Base-by-base conservation (phyloP, 2,888 invertebrate genomes). In the Conomelus anceps region DNA sequence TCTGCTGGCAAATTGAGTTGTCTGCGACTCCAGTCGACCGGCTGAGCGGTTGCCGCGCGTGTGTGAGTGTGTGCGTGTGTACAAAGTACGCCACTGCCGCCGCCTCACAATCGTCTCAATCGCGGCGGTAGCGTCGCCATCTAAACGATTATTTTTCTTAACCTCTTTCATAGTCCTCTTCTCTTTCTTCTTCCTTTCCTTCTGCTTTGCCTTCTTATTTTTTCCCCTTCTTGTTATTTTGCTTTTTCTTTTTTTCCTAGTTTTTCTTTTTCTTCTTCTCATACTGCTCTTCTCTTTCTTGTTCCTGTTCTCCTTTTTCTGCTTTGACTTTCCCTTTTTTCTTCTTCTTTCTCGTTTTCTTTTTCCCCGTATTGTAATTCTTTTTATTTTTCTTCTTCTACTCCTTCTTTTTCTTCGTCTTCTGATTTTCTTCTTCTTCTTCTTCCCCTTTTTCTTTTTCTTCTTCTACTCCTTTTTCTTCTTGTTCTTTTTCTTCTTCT, bases 1-100 rank as follows among this genome's bases (percentile, higher is more conserved):
- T 90, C 88, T 87, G 88, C 86, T 89, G 23, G 26, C 86, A 86
- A 86, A 86, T 86, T 86, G 86, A 86, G 86, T 86, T 86, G 86
- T 86, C 86, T 86, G 26, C 26, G 63, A 63, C 63, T 63, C 88
- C 22, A 23, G 84, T 63, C 88, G 24, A 88, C 84, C 86, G 86
- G 24, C 26, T 86, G 86, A 86, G 26, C 26, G 86, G 26, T 3
- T 24, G 23, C 86, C 23, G 20, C 41, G 41, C 41, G 41, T 22
- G 23, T 85, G 85, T 22, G 85, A 1, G 86, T 26, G 86, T 86
- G 86, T 86, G 22, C 4, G 26, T 24, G 86, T 85, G 22, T n/a
- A 85, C 23, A 6, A n/a, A 24, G 86, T 26, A n/a, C 3, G 3
- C 4, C 11, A 26, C 4, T 11, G 26, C 26, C 26, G 7, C n/a